Conservation (phyloP, 2,888 invertebrate genomes). For the Catocala nupta region DNA sequence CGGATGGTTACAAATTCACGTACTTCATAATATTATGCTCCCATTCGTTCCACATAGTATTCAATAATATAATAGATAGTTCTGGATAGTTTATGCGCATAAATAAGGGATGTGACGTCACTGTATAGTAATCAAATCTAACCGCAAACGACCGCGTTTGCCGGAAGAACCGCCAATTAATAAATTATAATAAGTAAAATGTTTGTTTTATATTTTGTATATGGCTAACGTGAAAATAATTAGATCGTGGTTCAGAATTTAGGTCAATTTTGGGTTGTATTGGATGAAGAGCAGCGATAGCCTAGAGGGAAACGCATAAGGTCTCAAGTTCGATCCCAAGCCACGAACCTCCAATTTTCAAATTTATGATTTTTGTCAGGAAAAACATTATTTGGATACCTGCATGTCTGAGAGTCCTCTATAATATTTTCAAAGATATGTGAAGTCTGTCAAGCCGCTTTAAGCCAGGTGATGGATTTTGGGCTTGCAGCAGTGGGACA, state of each 20-base stretch:
- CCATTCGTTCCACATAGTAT: background rate
- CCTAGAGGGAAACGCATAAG: too few relatives aligned
- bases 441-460: too few relatives aligned
- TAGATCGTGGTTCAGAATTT: background rate
- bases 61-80: conserved; percentile 1
- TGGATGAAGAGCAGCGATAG: too few relatives aligned
- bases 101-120: conserved; percentile 48
- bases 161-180: conserved; percentile 45
- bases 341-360: too few relatives aligned
- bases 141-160: conserved; percentile 42
- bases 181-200: conserved; percentile 28
- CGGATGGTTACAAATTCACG: background rate
- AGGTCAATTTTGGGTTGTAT: too few relatives aligned
- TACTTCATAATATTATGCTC: conserved; percentile 1
- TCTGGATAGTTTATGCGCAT: conserved; percentile 17
- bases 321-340: too few relatives aligned
- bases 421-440: too few relatives aligned
- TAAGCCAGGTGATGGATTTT: too few relatives aligned
- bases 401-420: too few relatives aligned
- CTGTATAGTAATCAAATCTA: conserved; percentile 34
- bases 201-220: conserved; percentile 19
- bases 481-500: too few relatives aligned
- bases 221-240: conserved; percentile 16
- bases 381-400: too few relatives aligned
- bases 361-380: too few relatives aligned